Percentiles rank a stretch among this genome's conserved stretches.
phyloP scores from a whole-genome alignment of 2,113 vertebrate genomes.

The Etia nguti region DNA sequence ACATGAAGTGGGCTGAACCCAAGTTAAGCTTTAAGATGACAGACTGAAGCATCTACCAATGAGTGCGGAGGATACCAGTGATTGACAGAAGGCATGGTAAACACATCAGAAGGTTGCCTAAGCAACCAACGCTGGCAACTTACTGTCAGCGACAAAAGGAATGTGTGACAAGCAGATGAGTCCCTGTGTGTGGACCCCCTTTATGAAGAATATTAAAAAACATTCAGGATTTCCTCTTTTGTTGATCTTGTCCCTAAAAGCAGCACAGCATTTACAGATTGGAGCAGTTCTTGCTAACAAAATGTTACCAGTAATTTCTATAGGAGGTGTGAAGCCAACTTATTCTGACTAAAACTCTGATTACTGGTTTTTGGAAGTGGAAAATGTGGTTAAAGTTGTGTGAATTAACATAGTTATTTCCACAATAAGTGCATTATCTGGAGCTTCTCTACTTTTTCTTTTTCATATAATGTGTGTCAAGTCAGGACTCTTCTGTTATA shows the following conservation, averaged over 20 bases:
- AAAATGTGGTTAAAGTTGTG: neutral
- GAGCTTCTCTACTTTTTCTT: neutral
- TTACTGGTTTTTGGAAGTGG: neutral
- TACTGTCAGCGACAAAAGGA: neutral
- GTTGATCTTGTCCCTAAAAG: neutral
- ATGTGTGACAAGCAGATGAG: neutral
- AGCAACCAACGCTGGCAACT: neutral
- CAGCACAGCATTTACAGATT: neutral
- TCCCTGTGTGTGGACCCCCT: neutral
- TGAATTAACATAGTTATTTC: slow-evolving; percentile 3
- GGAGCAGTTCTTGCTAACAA: neutral
- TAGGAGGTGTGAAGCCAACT: neutral
- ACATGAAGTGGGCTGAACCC: neutral
- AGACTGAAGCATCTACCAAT: neutral
- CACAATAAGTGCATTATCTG: slow-evolving; percentile 9
- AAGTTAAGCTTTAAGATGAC: neutral
- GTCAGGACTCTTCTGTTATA: neutral
- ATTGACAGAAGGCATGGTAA: neutral
- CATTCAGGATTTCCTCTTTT: neutral
- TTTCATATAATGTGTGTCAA: neutral
- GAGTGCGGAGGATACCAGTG: neutral
- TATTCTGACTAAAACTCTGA: neutral
- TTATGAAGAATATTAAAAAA: neutral
- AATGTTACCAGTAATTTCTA: neutral
- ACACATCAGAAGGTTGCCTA: neutral